Base-by-base conservation (phyloP, 2,888 invertebrate species). In the Drosophila meridionalis region DNA sequence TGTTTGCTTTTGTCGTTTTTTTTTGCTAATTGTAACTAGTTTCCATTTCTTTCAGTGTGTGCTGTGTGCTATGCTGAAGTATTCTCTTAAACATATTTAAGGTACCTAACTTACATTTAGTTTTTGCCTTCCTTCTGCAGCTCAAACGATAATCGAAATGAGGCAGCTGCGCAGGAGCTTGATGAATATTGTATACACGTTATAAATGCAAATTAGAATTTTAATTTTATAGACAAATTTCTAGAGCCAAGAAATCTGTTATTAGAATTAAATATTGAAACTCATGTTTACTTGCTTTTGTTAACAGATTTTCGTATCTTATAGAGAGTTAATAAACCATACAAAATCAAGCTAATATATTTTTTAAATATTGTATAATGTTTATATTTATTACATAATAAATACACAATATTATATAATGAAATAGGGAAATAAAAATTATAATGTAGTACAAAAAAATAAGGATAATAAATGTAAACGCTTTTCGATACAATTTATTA, bases 101-200 rank as follows among this genome's bases (percentile, higher is more conserved):
- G 92, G 91, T 92, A 92, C 92, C 93, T 92, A 92, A 92, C 92
- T 92, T 92, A 92, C 93, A 92, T 88, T 89, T 91, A 92, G 92
- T 91, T 91, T 71, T 76, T 28, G 50, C 57, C 59, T 58, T 60
- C 20, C 56, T 38, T 28, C 7, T 4, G 52, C 62, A 47, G 59
- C 55, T 50, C n/a, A 47, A 43, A 56, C 40, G 32, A 45, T 36
- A 30, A 62, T 12, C 26, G 9, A 30, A 42, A 40, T n/a, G 4
- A 56, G 42, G 38, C 55, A 40, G 36, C 38, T 55, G 53, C 38
- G 8, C 0, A 28, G 20, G 2, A 55, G 55, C 2, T 28, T 1
- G 4, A 55, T 38, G 14, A 55, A 40, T n/a, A 48, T 34, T 52
- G 32, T 20, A 11, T 50, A 20, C 50, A 34, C 11, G 34, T 12